Evolutionary conservation across 2,797 vertebrate species (phyloP).

Genomic region (Chelidonichthys spinosus): DNA sequence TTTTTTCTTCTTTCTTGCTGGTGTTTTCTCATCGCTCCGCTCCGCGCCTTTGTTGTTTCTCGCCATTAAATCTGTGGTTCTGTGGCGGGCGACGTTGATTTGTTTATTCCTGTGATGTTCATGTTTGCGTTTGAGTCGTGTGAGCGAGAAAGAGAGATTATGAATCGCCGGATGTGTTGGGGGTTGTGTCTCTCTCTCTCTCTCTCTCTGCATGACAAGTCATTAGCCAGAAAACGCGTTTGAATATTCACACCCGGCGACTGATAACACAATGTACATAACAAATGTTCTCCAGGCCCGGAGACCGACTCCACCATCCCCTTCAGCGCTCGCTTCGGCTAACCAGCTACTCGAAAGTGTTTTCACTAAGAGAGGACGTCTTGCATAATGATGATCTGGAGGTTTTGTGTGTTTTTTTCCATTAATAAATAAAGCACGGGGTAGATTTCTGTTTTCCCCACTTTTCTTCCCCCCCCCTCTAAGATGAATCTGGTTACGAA

Average conservation of each 20-base stretch:
- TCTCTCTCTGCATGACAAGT: conserved; percentile 52
- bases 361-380: conserved; percentile 45
- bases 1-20: conserved; percentile 49
- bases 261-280: conserved; percentile 47
- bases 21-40: conserved; percentile 64
- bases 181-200: conserved; percentile 18
- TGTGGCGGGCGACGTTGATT: conserved; percentile 52
- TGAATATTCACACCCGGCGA: conserved; percentile 55
- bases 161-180: conserved; percentile 29
- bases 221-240: conserved; percentile 59
- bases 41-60: conserved; percentile 68
- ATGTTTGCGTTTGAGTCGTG: conserved; percentile 28
- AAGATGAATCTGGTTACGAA: conserved; percentile 65
- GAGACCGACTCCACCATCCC: conserved; percentile 45
- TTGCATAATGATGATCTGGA: conserved; percentile 40
- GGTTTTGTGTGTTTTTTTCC: conserved; percentile 40
- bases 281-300: conserved; percentile 47
- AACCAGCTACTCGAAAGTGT: conserved; percentile 49
- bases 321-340: background rate
- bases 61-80: conserved; percentile 67
- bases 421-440: conserved; percentile 66
- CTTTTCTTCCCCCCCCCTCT: background rate
- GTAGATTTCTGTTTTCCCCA: conserved; percentile 45
- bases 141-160: conserved; percentile 31
- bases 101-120: conserved; percentile 53